Conservation (phyloP, 2,888 invertebrate genomes). For the Eristalis arbustorum region DNA sequence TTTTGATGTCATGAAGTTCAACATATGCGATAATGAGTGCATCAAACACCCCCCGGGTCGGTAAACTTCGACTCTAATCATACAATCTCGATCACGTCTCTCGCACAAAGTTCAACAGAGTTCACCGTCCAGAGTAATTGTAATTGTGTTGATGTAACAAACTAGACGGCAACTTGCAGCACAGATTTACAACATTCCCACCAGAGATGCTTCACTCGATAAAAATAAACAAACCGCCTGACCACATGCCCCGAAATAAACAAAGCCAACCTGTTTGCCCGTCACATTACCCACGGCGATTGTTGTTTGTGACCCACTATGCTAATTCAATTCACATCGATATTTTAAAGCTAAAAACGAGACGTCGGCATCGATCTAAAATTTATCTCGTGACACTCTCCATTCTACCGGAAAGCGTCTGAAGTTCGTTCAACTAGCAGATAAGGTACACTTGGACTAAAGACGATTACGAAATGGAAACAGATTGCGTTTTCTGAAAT, state of each 20-base stretch:
- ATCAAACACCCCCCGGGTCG: not conserved
- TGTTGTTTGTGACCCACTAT: conserved; percentile 9
- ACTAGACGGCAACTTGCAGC: not conserved
- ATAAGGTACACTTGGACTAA: not conserved
- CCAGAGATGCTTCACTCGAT: not conserved
- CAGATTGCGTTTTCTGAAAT: not conserved
- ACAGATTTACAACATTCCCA: not conserved
- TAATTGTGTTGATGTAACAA: not conserved
- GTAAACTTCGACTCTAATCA: not conserved
- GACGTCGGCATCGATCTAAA: not conserved
- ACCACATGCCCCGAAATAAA: not conserved
- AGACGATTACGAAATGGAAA: not conserved
- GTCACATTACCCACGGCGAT: not conserved
- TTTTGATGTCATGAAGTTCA: not conserved
- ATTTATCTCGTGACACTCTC: not conserved
- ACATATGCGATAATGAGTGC: conserved; percentile 22
- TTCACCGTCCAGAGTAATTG: conserved; percentile 11
- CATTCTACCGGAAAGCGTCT: not conserved
- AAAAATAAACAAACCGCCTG: not conserved
- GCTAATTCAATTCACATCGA: conserved; percentile 33
- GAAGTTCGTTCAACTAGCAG: conserved; percentile 3
- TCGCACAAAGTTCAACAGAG: conserved; percentile 7
- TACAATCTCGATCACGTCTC: conserved; percentile 5
- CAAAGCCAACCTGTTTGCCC: conserved; percentile 1
- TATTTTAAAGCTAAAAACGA: conserved; percentile 1